Conservation (phyloP, 1,140 invertebrate genomes). For the Dysdera silvatica region DNA sequence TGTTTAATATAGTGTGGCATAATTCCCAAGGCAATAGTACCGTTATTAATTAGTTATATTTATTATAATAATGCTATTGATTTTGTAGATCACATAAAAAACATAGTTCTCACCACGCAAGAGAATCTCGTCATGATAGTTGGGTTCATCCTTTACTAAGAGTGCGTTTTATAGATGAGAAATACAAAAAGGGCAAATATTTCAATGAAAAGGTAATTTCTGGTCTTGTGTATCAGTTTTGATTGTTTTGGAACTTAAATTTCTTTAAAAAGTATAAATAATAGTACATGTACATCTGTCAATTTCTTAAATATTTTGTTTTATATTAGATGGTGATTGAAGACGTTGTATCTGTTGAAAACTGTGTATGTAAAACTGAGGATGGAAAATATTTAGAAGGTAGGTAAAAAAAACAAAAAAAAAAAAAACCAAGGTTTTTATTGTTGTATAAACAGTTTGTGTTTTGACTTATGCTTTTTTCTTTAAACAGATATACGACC, state of each 20-base stretch:
- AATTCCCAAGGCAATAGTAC: too few species aligned
- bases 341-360: constrained; percentile 40
- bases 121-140: too few species aligned
- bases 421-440: not conserved
- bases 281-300: not conserved
- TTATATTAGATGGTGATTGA: constrained; percentile 39
- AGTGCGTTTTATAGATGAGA: constrained; percentile 44
- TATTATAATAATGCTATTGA: too few species aligned
- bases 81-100: too few species aligned
- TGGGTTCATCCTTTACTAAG: constrained; percentile 43
- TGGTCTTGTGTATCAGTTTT: not conserved
- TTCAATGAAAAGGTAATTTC: constrained; percentile 43
- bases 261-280: not conserved
- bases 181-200: constrained; percentile 45
- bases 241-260: not conserved
- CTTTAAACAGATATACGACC: constrained; percentile 26
- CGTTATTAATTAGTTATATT: too few species aligned
- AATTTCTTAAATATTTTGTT: constrained; percentile 20
- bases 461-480: not conserved
- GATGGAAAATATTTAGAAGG: constrained; percentile 43
- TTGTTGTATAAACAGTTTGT: not conserved
- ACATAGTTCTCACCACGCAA: too few species aligned
- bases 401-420: constrained; percentile 9
- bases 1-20: too few species aligned
- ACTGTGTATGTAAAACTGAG: constrained; percentile 44